phyloP scores from a whole-genome alignment of 2,797 vertebrate genomes.

The Mareca strepera region DNA sequence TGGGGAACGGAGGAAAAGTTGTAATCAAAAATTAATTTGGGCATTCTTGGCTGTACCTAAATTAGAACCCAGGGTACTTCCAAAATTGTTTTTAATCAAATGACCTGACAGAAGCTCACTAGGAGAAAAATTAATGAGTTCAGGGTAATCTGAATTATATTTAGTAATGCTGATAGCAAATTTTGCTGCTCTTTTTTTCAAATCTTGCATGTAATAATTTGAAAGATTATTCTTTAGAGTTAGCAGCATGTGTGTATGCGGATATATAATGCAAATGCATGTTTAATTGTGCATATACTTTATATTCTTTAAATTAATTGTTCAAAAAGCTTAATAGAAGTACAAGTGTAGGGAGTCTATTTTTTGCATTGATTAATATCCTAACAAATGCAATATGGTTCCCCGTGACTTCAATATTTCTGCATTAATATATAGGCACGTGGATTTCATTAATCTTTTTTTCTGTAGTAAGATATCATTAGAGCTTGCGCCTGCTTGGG shows the following conservation, averaged over 20 bases:
- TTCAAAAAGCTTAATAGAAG: not conserved
- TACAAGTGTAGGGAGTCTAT: not conserved
- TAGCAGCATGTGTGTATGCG: not conserved
- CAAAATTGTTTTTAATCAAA: constrained; percentile 40
- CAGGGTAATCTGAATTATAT: not conserved
- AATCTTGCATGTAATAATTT: not conserved
- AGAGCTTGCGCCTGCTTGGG: not conserved
- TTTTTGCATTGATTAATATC: not conserved
- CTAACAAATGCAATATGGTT: not conserved
- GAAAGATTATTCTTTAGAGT: not conserved
- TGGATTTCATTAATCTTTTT: not conserved
- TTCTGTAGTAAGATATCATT: not conserved
- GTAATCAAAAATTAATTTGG: constrained; percentile 55
- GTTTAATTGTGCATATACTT: not conserved
- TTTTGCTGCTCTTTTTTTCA: not conserved
- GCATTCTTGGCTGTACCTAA: constrained; percentile 50
- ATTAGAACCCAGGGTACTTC: constrained; percentile 33
- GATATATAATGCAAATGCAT: not conserved
- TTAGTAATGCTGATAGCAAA: not conserved
- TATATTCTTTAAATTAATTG: not conserved
- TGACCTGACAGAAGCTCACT: constrained; percentile 15
- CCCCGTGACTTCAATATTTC: not conserved
- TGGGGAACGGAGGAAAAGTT: not conserved
- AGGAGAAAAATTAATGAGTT: constrained; percentile 40
- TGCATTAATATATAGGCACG: not conserved